Evolutionary conservation across 1,140 invertebrate species (phyloP), one percentile per base, ranked within the genome.

Genomic region (Papilio dardanus): DNA sequence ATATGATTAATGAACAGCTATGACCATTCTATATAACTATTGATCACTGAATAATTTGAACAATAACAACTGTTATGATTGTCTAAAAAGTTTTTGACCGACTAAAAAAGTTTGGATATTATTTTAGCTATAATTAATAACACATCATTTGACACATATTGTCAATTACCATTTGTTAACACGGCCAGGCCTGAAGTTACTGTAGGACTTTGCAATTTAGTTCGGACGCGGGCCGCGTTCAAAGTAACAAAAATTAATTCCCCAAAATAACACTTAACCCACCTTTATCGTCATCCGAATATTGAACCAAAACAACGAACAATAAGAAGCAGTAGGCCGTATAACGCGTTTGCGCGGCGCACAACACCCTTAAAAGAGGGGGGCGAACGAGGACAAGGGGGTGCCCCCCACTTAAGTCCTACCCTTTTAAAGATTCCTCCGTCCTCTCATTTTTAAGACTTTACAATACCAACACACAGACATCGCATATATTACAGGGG

Each of bases 381-480:
- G 54, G 65, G 62, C 50, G 69, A 62, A 71, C 74, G 71, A 71
- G 73, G 79, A 79, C 76, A 81, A 71, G 80, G 83, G 82, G 83
- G 78, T 65, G 73, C 71, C 83, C 86, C 85, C 89, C 87, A 87
- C 86, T 89, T 89, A 91, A 93, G 90, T 88, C 88, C 84, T 92
- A 92, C 91, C 91, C 91, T 93, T 92, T 92, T 87, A 91, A 91
- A 92, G 91, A 92, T 92, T 93, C 89, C 87, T 78, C 81, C 86
- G 90, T 91, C 90, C 88, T 89, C 87, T 92, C 88, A 92, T 93
- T 93, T 93, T 93, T 93, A 92, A 93, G 91, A 92, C 89, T 92
- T 91, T 91, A 92, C 90, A 92, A 93, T 92, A 91, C 89, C 81
- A 87, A 88, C 86, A 87, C 87, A 86, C 74, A 90, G 80, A 83